These are phyloP conservation scores for Thecophora atra DNA, from an alignment of 2,888 invertebrate species.

Conservation along the genomic window DNA sequence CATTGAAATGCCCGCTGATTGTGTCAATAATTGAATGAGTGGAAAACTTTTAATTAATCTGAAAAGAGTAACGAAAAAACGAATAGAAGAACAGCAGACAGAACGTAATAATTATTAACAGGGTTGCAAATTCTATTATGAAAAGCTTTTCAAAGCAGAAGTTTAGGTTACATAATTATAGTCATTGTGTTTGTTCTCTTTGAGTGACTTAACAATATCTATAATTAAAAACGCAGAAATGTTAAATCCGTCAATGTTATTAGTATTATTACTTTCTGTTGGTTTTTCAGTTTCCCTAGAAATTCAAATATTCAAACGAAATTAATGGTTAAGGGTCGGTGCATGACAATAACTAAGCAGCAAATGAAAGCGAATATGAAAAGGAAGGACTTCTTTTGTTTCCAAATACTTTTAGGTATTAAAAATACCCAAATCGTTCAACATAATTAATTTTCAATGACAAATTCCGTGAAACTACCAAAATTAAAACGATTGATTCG, in stretches of 20 bases:
- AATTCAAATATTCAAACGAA: too few relatives aligned
- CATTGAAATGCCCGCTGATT: background rate
- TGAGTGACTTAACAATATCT: background rate
- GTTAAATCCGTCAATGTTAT: background rate
- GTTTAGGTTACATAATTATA: conserved; percentile 22
- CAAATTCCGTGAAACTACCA: too few relatives aligned
- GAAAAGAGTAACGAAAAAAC: background rate
- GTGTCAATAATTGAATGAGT: background rate
- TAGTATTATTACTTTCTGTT: background rate
- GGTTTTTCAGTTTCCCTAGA: too few relatives aligned
- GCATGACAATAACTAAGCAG: too few relatives aligned
- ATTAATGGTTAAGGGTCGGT: too few relatives aligned
- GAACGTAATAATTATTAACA: background rate
- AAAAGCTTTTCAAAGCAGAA: conserved; percentile 4
- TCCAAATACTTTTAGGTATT: too few relatives aligned
- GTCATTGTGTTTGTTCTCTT: background rate
- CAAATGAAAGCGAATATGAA: too few relatives aligned
- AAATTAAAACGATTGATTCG: too few relatives aligned
- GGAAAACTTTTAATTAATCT: conserved; percentile 6
- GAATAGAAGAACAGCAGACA: background rate
- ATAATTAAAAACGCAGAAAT: too few relatives aligned
- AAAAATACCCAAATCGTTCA: too few relatives aligned
- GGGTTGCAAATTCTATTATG: background rate
- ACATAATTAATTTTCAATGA: too few relatives aligned
- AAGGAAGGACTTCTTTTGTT: too few relatives aligned